These are phyloP conservation scores for Strigamia crassipes DNA, from an alignment of 2,888 invertebrate genomes.

Conservation along the genomic window DNA sequence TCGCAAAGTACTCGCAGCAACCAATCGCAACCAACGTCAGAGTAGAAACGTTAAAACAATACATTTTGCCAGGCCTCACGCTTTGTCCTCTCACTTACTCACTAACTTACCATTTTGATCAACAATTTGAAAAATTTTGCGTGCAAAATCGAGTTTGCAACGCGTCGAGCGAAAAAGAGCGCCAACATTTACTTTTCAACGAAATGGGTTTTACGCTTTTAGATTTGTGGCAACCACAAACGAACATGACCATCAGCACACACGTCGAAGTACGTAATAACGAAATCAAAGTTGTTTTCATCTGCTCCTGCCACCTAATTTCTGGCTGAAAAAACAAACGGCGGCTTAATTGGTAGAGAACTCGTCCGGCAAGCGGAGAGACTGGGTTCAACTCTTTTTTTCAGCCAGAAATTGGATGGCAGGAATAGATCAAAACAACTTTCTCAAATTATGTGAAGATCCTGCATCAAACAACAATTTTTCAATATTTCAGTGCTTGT, in stretches of 20 bases:
- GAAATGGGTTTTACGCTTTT: neutral
- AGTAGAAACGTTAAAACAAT: neutral
- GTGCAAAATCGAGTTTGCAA: neutral
- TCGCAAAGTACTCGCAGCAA: neutral
- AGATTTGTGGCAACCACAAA: neutral
- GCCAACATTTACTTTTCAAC: neutral
- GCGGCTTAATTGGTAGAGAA: no score
- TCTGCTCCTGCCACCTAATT: no score
- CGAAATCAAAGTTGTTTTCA: no score
- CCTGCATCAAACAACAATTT: no score
- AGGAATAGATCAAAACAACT: no score
- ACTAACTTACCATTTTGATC: neutral
- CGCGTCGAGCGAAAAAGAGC: neutral
- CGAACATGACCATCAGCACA: neutral
- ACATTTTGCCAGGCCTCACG: neutral
- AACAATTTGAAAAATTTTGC: neutral
- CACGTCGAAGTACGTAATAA: no score
- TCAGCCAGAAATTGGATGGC: no score
- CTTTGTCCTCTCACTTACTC: neutral
- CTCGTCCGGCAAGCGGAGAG: no score
- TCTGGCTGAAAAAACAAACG: no score
- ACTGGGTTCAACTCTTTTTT: no score
- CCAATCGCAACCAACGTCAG: neutral
- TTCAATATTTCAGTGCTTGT: neutral
- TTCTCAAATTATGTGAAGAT: no score